Conservation (phyloP, 2,888 invertebrate genomes). For the Drosophila prostipennis region DNA sequence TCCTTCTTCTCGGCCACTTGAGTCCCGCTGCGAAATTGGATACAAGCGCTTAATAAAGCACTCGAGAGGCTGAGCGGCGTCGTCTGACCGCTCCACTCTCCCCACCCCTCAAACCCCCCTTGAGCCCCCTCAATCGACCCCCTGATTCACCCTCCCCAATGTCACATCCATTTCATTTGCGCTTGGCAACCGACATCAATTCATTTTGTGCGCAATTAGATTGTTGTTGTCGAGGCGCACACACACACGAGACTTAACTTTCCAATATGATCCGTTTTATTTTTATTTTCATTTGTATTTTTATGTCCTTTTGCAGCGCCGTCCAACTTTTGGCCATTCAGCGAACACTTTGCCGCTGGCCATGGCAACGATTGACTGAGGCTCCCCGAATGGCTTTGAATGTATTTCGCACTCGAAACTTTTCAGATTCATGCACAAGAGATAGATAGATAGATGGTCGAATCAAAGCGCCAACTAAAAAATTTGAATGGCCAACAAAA, state of each 20-base stretch:
- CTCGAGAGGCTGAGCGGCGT: constrained; percentile 63
- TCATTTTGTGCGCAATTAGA: constrained; percentile 77
- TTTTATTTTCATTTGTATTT: constrained; percentile 35
- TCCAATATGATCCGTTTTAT: constrained; percentile 43
- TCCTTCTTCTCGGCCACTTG: constrained; percentile 66
- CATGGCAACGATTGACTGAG: constrained; percentile 50
- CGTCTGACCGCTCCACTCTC: constrained; percentile 19
- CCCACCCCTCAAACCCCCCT: background rate
- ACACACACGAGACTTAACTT: constrained; percentile 51
- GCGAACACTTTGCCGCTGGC: constrained; percentile 42
- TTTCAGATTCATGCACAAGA: constrained; percentile 47
- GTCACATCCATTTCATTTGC: constrained; percentile 63
- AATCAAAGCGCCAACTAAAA: constrained; percentile 50
- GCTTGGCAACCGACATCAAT: constrained; percentile 80
- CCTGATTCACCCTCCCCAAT: constrained; percentile 1
- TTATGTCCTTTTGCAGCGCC: constrained; percentile 47
- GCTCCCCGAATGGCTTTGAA: constrained; percentile 50
- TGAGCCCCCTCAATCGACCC: background rate
- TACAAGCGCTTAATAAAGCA: constrained; percentile 79
- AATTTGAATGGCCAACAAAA: constrained; percentile 21
- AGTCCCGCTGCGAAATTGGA: constrained; percentile 73
- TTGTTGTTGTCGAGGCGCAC: constrained; percentile 57
- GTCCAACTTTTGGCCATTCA: constrained; percentile 71
- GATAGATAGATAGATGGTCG: constrained; percentile 22
- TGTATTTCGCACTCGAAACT: constrained; percentile 64